A percentile compares a stretch with the other conserved stretches of the same genome.
Evolutionary conservation across 2,113 vertebrate species (phyloP).

Genomic region (Petromus typicus): DNA sequence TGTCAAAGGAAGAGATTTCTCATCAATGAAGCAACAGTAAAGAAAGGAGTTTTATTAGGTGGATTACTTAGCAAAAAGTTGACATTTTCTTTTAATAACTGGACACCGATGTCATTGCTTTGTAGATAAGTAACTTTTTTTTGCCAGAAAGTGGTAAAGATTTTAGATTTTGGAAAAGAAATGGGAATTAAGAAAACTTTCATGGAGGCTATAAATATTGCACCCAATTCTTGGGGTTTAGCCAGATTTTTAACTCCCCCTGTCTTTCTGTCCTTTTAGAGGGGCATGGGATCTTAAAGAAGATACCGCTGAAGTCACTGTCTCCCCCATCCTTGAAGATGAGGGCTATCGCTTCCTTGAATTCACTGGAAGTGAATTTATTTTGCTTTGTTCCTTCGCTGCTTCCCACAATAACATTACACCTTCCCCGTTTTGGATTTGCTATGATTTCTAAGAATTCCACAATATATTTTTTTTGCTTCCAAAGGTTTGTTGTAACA

Average conservation of each 20-base stretch:
- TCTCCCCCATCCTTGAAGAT: not conserved
- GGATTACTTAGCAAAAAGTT: not conserved
- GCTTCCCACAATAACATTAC: not conserved
- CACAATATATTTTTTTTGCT: conserved; percentile 13
- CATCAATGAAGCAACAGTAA: not conserved
- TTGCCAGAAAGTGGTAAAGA: not conserved
- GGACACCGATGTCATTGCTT: not conserved
- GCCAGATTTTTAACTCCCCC: not conserved
- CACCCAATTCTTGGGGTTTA: not conserved
- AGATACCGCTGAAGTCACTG: not conserved
- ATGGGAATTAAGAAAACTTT: not conserved
- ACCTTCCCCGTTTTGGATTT: conserved; percentile 2
- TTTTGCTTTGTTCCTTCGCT: not conserved
- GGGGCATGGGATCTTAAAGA: not conserved
- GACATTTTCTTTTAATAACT: not conserved
- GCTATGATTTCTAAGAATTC: not conserved
- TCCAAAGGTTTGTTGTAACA: not conserved
- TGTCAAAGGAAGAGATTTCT: not conserved
- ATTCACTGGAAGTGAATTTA: not conserved
- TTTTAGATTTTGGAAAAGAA: conserved; percentile 34
- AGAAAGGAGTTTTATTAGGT: not conserved
- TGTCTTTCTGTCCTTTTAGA: not conserved
- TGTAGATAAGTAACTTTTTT: not conserved
- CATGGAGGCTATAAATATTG: not conserved
- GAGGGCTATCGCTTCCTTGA: not conserved